Conservation (phyloP, 2,888 invertebrate species). For the Megaustenia siamemsis region DNA sequence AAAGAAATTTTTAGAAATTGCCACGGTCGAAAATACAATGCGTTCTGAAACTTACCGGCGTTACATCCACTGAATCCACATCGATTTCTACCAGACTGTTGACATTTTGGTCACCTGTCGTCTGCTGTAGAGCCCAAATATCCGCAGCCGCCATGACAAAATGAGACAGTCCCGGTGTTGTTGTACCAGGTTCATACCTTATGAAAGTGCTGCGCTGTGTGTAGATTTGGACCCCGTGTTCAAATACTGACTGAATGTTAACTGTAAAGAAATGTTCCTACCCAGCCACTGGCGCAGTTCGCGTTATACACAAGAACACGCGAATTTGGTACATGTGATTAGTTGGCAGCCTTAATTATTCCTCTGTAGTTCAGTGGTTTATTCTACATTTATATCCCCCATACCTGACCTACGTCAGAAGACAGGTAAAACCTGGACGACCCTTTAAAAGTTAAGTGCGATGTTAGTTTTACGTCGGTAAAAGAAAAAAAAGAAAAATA, state of each 20-base stretch:
- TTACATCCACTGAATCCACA: slow-evolving; percentile 45
- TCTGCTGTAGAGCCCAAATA: slow-evolving; percentile 17
- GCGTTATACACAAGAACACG: background rate
- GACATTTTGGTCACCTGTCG: slow-evolving; percentile 6
- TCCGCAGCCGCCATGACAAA: slow-evolving; percentile 44
- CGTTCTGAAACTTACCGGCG: slow-evolving; percentile 40
- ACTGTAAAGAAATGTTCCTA: slow-evolving; percentile 4
- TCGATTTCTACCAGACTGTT: slow-evolving; percentile 22
- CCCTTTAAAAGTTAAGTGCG: no score
- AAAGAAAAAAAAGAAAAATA: no score
- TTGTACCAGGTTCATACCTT: slow-evolving; percentile 28
- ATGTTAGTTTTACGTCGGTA: no score
- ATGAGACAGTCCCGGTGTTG: slow-evolving; percentile 11
- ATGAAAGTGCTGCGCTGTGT: slow-evolving; percentile 18
- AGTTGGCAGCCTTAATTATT: slow-evolving; percentile 13
- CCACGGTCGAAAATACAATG: background rate
- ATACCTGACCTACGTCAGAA: no score
- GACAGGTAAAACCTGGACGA: no score
- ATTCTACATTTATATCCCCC: background rate
- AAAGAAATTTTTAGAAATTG: no score
- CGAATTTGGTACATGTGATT: background rate
- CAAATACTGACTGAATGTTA: no score
- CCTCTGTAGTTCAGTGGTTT: background rate
- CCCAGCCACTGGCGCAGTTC: slow-evolving; percentile 30
- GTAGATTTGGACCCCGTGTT: background rate